Base-by-base conservation (phyloP, 2,797 vertebrate species). In the Iguana delicatissima region DNA sequence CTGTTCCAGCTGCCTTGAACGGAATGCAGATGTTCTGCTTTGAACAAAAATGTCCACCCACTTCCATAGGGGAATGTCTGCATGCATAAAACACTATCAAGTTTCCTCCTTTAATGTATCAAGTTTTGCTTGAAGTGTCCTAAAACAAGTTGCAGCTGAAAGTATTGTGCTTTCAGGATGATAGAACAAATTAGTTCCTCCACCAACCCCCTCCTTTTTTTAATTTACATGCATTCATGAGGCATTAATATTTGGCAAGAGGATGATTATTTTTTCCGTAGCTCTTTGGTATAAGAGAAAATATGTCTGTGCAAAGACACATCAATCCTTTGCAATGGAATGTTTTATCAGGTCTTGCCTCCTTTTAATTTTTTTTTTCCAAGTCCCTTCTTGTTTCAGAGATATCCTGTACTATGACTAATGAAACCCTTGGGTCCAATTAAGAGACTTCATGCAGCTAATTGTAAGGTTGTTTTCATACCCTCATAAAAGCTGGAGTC, bases 401-500 rank as follows among this genome's bases (percentile, higher is more conserved):
- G 85, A 8, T 46, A 38, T 8, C 81, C 38, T 35, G 13, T 38
- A 9, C 20, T 76, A 6, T 46, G 7, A 90, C 55, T 76, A 93
- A 87, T 92, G 80, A 94, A 91, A 80, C 29, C 87, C 77, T 86
- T 89, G 8, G 18, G 84, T 69, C 69, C 87, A 93, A 90, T 85
- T 93, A 95, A 79, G 86, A 90, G n/a, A 76, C 62, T 93, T 80
- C 42, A 76, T 74, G 6, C 42, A 88, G 55, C 85, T 93, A 91
- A 89, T 87, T 91, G 62, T 89, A 84, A 87, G 55, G 85, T 64
- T 79, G 4, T 81, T 89, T 89, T 91, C 88, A 80, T 5, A 32
- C 24, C 20, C 92, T 87, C 35, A 42, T 13, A 59, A 16, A 69
- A 94, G 18, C n/a, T 87, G 82, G 92, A 95, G 57, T 50, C 35